Base-by-base conservation (phyloP, 2,113 vertebrate species). In the Oncorhynchus tshawytscha region DNA sequence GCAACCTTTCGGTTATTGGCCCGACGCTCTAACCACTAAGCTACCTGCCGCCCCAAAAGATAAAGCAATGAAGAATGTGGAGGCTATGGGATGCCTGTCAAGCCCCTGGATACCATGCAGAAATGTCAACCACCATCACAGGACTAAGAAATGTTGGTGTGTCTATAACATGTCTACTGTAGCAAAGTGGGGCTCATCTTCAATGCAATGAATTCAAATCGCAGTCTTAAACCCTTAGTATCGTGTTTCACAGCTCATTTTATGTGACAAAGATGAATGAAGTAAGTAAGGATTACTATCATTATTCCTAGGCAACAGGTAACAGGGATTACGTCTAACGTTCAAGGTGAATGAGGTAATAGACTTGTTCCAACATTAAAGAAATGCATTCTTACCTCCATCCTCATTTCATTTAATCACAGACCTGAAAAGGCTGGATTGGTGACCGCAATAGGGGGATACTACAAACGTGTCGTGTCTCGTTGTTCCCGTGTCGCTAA, bases 41-140 rank as follows among this genome's bases (percentile, higher is more conserved):
- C 6, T 34, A 34, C 31, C 31, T 7, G 31, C 31, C 6, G 6
- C 31, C 31, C 31, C 31, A 34, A 34, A 7, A 34, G 67, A 71
- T 69, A 77, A 65, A 45, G 76, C 45, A 70, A 29, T 82, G 78
- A 85, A 80, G 83, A 70, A 24, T 82, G 82, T 65, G 74, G 78
- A 75, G 57, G 22, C 51, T 84, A 86, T 75, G 82, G 70, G 78
- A 72, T 60, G 72, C 70, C 48, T 75, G 8, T n/a, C 27, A 6
- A 16, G 69, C 31, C 13, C 18, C 31, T 39, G 20, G 22, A 25
- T 49, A 70, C 24, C 70, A 22, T 39, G 25, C 71, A 49, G 20
- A 34, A 16, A 25, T 25, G 70, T 71, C 66, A 74, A 1, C 75
- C 62, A 60, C 39, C 22, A 2, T 18, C 49, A 51, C 51, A 67